These are phyloP conservation scores for Perizoma flavofasciatum DNA, from an alignment of 2,888 invertebrate genomes.

Conservation along the genomic window DNA sequence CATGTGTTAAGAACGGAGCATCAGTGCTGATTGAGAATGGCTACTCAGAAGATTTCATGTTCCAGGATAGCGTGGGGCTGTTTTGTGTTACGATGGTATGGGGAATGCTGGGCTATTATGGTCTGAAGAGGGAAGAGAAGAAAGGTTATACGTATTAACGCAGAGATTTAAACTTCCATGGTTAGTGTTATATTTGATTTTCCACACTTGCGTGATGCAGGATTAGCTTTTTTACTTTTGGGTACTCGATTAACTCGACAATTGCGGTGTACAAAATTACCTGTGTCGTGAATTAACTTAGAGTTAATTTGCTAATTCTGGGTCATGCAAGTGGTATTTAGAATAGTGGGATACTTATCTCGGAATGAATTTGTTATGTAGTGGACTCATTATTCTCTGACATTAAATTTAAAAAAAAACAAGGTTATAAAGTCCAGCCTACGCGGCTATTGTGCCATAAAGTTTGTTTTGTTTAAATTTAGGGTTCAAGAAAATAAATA, in stretches of 20 bases:
- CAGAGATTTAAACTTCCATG: neutral
- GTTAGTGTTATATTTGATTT: no score
- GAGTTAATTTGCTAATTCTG: no score
- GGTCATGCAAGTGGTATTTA: no score
- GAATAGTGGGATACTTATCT: no score
- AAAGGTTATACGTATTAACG: slow-evolving; percentile 72
- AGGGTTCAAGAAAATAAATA: slow-evolving; percentile 3
- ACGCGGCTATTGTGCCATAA: slow-evolving; percentile 13
- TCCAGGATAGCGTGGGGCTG: slow-evolving; percentile 64
- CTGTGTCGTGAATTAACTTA: no score
- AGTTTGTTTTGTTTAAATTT: slow-evolving; percentile 6
- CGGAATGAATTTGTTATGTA: slow-evolving; percentile 7
- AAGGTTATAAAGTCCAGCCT: slow-evolving; percentile 7
- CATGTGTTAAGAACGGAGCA: slow-evolving; percentile 62
- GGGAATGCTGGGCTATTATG: slow-evolving; percentile 65
- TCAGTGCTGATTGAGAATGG: slow-evolving; percentile 66
- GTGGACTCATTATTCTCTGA: slow-evolving; percentile 13
- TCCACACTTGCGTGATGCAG: no score
- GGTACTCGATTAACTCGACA: no score
- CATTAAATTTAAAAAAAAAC: slow-evolving; percentile 6
- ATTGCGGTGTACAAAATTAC: no score
- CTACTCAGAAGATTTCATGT: slow-evolving; percentile 59
- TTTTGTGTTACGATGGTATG: slow-evolving; percentile 57
- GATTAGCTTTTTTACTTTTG: neutral
- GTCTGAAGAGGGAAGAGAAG: slow-evolving; percentile 68